Evolutionary conservation across 2,797 vertebrate species (phyloP).

Genomic region (Tiaroga cobitis): DNA sequence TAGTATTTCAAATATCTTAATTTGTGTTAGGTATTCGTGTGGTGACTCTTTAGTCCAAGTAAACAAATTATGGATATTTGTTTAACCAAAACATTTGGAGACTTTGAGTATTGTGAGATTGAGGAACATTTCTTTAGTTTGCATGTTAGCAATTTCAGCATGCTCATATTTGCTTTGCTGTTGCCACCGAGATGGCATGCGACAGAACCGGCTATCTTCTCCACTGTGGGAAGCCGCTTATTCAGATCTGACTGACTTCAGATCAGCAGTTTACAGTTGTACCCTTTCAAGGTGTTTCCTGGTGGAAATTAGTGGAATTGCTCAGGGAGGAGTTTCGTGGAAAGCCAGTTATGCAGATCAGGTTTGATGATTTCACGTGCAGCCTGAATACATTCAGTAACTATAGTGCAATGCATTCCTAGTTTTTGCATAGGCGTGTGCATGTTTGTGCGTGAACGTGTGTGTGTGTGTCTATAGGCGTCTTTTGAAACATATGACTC

Average conservation of each 20-base stretch:
- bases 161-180: neutral
- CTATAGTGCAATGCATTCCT: neutral
- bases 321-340: constrained; percentile 33
- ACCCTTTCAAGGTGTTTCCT: constrained; percentile 26
- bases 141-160: neutral
- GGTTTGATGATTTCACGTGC: neutral
- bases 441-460: neutral
- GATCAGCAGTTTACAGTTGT: constrained; percentile 6
- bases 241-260: constrained; percentile 3
- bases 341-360: constrained; percentile 1
- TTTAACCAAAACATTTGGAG: neutral
- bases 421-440: constrained; percentile 9
- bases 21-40: neutral
- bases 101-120: neutral
- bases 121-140: neutral
- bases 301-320: constrained; percentile 43
- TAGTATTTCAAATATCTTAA: neutral
- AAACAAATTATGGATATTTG: neutral
- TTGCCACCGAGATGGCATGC: constrained; percentile 38
- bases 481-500: neutral
- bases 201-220: constrained; percentile 53
- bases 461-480: neutral
- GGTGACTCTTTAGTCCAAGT: too few relatives aligned
- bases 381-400: neutral
- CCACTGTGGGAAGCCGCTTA: neutral